Evolutionary conservation across 2,888 invertebrate genomes (phyloP).

Genomic region (Euspilapteryx auroguttella): DNA sequence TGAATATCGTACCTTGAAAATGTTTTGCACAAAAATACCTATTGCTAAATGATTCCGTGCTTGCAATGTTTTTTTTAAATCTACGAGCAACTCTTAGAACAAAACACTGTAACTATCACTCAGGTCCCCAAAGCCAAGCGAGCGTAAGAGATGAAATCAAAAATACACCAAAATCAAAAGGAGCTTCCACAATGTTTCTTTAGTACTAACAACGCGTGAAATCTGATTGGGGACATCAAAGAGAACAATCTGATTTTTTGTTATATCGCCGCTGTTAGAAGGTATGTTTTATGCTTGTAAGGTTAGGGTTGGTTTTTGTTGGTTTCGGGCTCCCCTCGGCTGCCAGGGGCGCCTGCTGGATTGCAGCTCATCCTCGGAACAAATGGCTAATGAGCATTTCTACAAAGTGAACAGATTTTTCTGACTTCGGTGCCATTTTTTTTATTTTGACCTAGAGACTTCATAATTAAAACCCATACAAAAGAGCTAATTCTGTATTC

Average conservation of each 20-base stretch:
- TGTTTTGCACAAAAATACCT: too few relatives aligned
- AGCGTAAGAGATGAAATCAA: slow-evolving; percentile 51
- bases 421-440: too few relatives aligned
- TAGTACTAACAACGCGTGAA: slow-evolving; percentile 26
- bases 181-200: slow-evolving; percentile 45
- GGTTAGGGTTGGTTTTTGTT: slow-evolving; percentile 11
- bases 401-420: slow-evolving; percentile 11
- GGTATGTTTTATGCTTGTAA: slow-evolving; percentile 6
- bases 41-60: too few relatives aligned
- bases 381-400: slow-evolving; percentile 18
- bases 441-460: neutral
- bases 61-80: too few relatives aligned
- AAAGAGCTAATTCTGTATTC: too few relatives aligned
- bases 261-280: slow-evolving; percentile 7
- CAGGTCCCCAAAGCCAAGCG: slow-evolving; percentile 19
- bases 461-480: neutral
- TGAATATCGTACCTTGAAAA: too few relatives aligned
- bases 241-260: slow-evolving; percentile 11
- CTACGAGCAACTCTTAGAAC: too few relatives aligned
- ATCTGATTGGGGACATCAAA: slow-evolving; percentile 29
- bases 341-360: slow-evolving; percentile 12
- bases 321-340: slow-evolving; percentile 6
- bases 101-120: too few relatives aligned
- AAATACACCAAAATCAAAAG: slow-evolving; percentile 47
- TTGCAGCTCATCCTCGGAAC: slow-evolving; percentile 27